Conservation (phyloP, 2,797 vertebrate species). For the Astyanax mexicanus region DNA sequence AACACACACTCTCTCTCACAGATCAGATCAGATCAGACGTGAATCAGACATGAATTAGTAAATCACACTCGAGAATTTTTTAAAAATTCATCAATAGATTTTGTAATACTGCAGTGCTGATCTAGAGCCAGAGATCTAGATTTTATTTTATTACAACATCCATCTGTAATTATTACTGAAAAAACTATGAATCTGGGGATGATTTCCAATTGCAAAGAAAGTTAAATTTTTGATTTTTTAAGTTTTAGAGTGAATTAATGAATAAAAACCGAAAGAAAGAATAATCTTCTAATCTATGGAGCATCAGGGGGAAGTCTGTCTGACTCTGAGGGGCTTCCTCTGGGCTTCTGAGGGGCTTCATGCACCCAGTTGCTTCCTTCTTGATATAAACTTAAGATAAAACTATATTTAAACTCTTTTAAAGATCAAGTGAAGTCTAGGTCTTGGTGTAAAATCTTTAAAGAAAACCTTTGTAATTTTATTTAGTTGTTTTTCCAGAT, state of each 20-base stretch:
- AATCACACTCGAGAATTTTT: not conserved
- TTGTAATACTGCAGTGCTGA: not conserved
- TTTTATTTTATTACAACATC: not conserved
- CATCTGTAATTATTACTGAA: not conserved
- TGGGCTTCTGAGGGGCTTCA: not conserved
- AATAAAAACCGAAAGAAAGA: not conserved
- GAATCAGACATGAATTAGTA: not conserved
- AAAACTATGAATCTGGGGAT: not conserved
- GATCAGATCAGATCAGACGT: constrained; percentile 25
- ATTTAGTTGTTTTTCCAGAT: too few species aligned
- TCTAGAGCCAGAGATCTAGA: constrained; percentile 18
- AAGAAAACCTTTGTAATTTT: too few species aligned
- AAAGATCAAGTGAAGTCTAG: not conserved
- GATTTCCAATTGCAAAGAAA: not conserved
- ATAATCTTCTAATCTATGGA: not conserved
- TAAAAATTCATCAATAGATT: too few species aligned
- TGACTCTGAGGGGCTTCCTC: not conserved
- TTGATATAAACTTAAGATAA: not conserved
- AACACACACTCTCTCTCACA: not conserved
- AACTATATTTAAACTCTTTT: not conserved
- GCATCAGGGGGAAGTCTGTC: too few species aligned
- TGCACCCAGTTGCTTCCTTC: not conserved
- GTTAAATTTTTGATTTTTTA: too few species aligned
- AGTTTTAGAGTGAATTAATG: not conserved
- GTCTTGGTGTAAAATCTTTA: too few species aligned